phyloP scores from a whole-genome alignment of 2,888 invertebrate species.

The Colostygia pectinataria region DNA sequence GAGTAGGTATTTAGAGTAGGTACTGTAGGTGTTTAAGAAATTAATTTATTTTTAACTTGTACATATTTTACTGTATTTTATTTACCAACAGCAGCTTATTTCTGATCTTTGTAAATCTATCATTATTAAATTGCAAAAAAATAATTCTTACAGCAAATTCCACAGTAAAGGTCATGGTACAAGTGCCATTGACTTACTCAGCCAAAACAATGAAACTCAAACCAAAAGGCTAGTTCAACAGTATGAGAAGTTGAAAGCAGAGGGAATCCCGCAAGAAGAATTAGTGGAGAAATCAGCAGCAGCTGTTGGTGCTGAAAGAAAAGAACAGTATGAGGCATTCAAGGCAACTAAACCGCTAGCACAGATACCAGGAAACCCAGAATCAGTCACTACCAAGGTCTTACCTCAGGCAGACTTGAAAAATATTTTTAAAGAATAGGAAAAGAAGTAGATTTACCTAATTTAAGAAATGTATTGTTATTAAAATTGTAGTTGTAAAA shows the following conservation, averaged over 20 bases:
- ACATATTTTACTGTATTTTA: no score
- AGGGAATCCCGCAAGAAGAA: slow-evolving; percentile 80
- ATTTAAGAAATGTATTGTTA: slow-evolving; percentile 7
- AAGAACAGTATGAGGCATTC: slow-evolving; percentile 37
- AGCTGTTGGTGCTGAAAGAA: slow-evolving; percentile 52
- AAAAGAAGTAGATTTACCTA: neutral
- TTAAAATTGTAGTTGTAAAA: slow-evolving; percentile 9
- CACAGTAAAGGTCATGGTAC: slow-evolving; percentile 83
- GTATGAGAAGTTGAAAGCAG: slow-evolving; percentile 82
- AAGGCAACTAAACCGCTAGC: slow-evolving; percentile 38
- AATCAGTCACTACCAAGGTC: slow-evolving; percentile 60
- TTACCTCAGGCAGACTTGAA: slow-evolving; percentile 56
- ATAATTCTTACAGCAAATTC: slow-evolving; percentile 81
- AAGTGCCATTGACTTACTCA: slow-evolving; percentile 81
- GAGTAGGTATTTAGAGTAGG: no score
- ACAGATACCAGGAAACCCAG: slow-evolving; percentile 43
- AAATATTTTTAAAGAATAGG: slow-evolving; percentile 60
- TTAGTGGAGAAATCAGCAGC: slow-evolving; percentile 64
- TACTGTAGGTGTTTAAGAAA: no score
- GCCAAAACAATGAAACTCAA: slow-evolving; percentile 74
- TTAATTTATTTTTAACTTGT: no score
- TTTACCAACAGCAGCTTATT: no score
- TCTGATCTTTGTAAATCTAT: no score
- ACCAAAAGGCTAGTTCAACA: slow-evolving; percentile 84
- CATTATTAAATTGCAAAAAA: neutral